A percentile compares a stretch with the other conserved stretches of the same genome.
phyloP scores from a whole-genome alignment of 1,140 invertebrate genomes.

The Brachionus paranguensis region DNA sequence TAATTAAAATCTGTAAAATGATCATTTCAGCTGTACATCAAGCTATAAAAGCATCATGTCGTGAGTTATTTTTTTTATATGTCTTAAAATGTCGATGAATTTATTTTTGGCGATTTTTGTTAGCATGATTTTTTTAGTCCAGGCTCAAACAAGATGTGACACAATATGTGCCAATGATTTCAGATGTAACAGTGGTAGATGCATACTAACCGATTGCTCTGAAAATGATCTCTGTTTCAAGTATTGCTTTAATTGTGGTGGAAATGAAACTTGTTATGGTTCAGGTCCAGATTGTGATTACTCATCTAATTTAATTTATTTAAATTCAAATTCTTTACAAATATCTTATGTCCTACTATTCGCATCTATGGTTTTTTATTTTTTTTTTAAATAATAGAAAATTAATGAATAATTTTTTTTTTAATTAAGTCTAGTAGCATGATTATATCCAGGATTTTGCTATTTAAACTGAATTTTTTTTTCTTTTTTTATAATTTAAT shows the following conservation, averaged over 20 bases:
- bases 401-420: not conserved
- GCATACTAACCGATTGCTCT: not conserved
- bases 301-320: not conserved
- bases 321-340: slow-evolving; percentile 3
- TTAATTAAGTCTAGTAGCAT: not conserved
- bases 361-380: not conserved
- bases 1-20: not conserved
- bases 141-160: slow-evolving; percentile 26
- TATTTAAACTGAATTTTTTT: not conserved
- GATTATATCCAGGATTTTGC: not conserved
- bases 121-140: not conserved
- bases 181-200: not conserved
- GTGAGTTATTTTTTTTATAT: not conserved
- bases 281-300: not conserved
- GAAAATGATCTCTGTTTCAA: not conserved
- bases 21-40: not conserved
- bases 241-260: slow-evolving; percentile 13
- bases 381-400: not conserved
- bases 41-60: not conserved
- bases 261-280: slow-evolving; percentile 29
- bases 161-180: not conserved
- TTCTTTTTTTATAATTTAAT: not conserved
- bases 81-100: not conserved
- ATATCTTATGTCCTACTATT: not conserved
- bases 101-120: not conserved